Conservation (phyloP, 2,113 vertebrate species). For the Empidonax alnorum region DNA sequence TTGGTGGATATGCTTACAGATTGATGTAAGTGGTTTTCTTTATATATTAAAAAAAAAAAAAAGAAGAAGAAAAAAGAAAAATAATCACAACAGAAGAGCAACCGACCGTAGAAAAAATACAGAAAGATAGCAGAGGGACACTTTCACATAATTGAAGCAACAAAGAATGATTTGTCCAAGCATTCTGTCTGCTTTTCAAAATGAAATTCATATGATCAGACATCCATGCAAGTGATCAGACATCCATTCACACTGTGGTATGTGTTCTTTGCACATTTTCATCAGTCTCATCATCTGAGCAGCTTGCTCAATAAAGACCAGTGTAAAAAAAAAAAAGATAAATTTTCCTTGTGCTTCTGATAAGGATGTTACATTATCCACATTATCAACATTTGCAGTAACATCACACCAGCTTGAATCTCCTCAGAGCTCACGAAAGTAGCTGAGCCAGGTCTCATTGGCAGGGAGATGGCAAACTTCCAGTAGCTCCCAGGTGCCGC, state of each 20-base stretch:
- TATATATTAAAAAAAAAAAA: not conserved
- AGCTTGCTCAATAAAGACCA: not conserved
- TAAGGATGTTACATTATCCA: not conserved
- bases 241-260: not conserved
- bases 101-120: not conserved
- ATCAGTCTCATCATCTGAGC: not conserved
- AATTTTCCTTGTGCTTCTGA: not conserved
- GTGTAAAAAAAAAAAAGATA: not conserved
- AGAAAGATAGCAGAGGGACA: not conserved
- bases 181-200: slow-evolving; percentile 34
- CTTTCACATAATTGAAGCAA: slow-evolving; percentile 10
- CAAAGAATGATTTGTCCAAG: not conserved
- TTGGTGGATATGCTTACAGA: not conserved
- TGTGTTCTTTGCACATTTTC: not conserved
- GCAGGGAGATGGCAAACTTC: not conserved
- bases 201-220: slow-evolving; percentile 26
- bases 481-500: not conserved
- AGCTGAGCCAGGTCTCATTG: not conserved
- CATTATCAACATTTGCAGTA: not conserved
- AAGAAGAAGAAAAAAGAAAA: not conserved
- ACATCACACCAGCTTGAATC: not conserved
- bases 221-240: not conserved
- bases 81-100: not conserved
- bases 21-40: not conserved
- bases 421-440: not conserved